A percentile compares a stretch with the other conserved stretches of the same genome.
These are phyloP conservation scores for Chymomyza caudatula DNA, from an alignment of 2,888 invertebrate genomes.

Conservation along the genomic window DNA sequence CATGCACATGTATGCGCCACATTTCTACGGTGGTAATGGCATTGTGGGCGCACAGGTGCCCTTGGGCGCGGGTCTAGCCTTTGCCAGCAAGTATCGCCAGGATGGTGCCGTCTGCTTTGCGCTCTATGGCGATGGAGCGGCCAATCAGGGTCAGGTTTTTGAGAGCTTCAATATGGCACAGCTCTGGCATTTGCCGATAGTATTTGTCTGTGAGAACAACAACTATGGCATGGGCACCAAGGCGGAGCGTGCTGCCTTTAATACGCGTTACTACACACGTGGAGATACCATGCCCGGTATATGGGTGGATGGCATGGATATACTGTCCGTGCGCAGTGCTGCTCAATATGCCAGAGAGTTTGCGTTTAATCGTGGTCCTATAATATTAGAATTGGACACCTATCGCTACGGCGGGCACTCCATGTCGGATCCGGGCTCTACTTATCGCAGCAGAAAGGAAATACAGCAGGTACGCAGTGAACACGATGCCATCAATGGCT, in stretches of 20 bases:
- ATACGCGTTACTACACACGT: slow-evolving; percentile 91
- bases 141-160: slow-evolving; percentile 95
- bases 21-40: slow-evolving; percentile 98
- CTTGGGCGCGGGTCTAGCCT: slow-evolving; percentile 94
- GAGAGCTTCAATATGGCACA: slow-evolving; percentile 97
- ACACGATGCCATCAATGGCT: slow-evolving; percentile 95
- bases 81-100: slow-evolving; percentile 91
- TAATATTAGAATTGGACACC: slow-evolving; percentile 95
- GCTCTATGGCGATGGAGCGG: slow-evolving; percentile 95
- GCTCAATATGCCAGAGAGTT: slow-evolving; percentile 88
- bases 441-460: slow-evolving; percentile 95
- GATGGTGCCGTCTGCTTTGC: slow-evolving; percentile 91
- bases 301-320: slow-evolving; percentile 99
- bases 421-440: slow-evolving; percentile 99
- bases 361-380: slow-evolving; percentile 91
- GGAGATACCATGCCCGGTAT: slow-evolving; percentile 97
- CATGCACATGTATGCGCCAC: slow-evolving; percentile 96
- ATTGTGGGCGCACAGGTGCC: slow-evolving; percentile 99
- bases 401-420: slow-evolving; percentile 98
- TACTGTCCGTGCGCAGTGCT: slow-evolving; percentile 93
- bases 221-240: slow-evolving; percentile 98
- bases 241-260: slow-evolving; percentile 90
- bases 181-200: slow-evolving; percentile 93
- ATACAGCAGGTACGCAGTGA: slow-evolving; percentile 96
- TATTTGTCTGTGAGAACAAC: slow-evolving; percentile 98